Evolutionary conservation across 2,888 invertebrate species (phyloP).

Genomic region (Amphimallon solstitiale): DNA sequence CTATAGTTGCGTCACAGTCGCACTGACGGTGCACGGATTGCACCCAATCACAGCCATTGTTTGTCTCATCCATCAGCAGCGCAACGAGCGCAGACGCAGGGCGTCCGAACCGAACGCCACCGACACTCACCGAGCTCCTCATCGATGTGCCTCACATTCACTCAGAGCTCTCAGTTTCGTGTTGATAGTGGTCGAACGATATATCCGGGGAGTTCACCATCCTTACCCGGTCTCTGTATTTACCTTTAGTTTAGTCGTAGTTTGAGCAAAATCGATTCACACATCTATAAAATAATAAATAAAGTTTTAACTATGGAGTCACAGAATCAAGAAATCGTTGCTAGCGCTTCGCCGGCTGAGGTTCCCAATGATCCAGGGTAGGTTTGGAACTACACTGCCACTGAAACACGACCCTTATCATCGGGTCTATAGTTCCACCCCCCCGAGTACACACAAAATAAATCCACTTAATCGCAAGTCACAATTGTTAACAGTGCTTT

Average conservation of each 20-base stretch:
- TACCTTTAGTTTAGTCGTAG: conserved; percentile 65
- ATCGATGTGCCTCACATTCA: conserved; percentile 57
- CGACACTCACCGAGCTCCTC: conserved; percentile 61
- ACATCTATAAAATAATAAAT: conserved; percentile 42
- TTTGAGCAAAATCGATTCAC: conserved; percentile 57
- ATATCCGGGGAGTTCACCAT: conserved; percentile 69
- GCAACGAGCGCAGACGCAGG: conserved; percentile 57
- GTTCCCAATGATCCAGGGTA: conserved; percentile 96
- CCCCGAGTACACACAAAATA: conserved; percentile 21
- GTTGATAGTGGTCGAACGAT: conserved; percentile 74
- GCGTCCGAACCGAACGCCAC: conserved; percentile 57
- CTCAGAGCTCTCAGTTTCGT: conserved; percentile 69
- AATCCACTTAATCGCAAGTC: conserved; percentile 11
- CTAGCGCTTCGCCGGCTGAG: conserved; percentile 85
- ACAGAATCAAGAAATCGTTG: conserved; percentile 80
- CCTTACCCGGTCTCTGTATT: conserved; percentile 65
- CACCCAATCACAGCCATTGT: conserved; percentile 64
- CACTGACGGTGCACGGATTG: conserved; percentile 63
- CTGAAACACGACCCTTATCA: conserved; percentile 38
- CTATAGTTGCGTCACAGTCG: conserved; percentile 54
- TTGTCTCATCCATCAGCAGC: conserved; percentile 58
- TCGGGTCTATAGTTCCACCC: conserved; percentile 40
- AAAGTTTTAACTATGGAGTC: conserved; percentile 71
- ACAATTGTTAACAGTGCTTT: conserved; percentile 11
- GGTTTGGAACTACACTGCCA: conserved; percentile 52